Base-by-base conservation (phyloP, 2,113 vertebrate species). In the Triplophysa siluroides region DNA sequence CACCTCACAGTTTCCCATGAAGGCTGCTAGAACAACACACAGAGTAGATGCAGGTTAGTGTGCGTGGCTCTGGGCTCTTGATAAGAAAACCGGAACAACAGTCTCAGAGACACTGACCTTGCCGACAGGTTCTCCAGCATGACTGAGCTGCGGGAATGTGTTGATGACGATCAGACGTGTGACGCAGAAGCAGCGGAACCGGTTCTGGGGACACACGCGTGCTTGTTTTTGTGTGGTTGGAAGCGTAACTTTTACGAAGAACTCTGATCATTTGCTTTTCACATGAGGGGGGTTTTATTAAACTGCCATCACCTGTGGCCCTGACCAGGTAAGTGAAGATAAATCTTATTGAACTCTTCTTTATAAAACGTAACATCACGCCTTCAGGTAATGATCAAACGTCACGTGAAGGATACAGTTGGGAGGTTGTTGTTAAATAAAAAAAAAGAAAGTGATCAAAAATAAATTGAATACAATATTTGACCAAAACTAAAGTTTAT, bases 141-240 rank as follows among this genome's bases (percentile, higher is more conserved):
- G 54, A 29, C 23, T 43, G 21, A 61, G 33, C 23, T 23, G 29
- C 21, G 5, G 63, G 56, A 47, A 47, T 61, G 65, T 75, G 47
- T 10, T 54, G 58, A 43, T 60, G 71, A 8, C 26, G 21, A 38
- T 33, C 33, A 38, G 33, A 38, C 7, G 29, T 54, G 54, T 47
- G 62, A 60, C 12, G 14, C 65, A 13, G 45, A 80, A 86, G 84
- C 61, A 29, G 89, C 72, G 71, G 76, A 91, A 93, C 91, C 87
- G 77, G 90, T 92, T 91, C 83, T 1, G 3, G 65, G 45, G 13
- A 72, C 54, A 21, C 26, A 8, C 23, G 26, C 21, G 70, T 38
- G 43, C 9, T n/a, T 38, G 7, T 38, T 6, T 38, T 6, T 29
- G 29, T 29, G 56, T 38, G 45, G 24, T 54, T 66, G 50, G 29